Evolutionary conservation across 2,113 vertebrate species (phyloP), one percentile per base, ranked within the genome.

Genomic region (Hippocampus barbouri): DNA sequence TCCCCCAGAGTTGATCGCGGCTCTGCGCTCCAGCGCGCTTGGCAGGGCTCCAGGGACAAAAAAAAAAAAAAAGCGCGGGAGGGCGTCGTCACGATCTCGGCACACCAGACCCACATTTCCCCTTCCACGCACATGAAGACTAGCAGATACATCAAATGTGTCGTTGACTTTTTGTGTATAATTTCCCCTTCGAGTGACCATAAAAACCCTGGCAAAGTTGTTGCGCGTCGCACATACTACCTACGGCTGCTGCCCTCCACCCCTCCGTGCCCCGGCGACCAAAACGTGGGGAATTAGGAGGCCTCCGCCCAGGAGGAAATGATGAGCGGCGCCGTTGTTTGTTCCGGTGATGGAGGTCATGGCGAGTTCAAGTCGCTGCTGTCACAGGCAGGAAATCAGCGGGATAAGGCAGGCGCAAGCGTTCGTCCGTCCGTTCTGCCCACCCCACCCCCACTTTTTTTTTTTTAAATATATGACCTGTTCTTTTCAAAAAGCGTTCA

Each of bases 341-440:
- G 77, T 93, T 93, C 92, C 92, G 93, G 91, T 89, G 90, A 40
- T 51, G 30, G 68, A 89, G 94, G 95, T 95, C 94, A 94, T 84
- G 84, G 83, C 84, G 91, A 95, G 94, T 94, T 96, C 93, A 95
- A 90, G 80, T 92, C 71, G 38, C 56, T 69, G 83, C 73, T 81
- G 76, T 81, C 76, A 73, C 73, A 54, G 51, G 70, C 80, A 62
- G 80, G 72, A 85, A 83, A 77, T 66, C 21, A 74, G 60, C 34
- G 56, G 11, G 61, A 62, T 38, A 41, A 57, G 40, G 56, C 60
- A 65, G 64, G 59, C 64, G 8, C 51, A 38, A 49, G 27, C 9
- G 8, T 70, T 18, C 53, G n/a, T 43, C 45, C n/a, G 7, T 23
- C 45, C n/a, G 7, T 23, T 62, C 63, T 57, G 40, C 76, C 14